Evolutionary conservation across 2,113 vertebrate genomes (phyloP).

Genomic region (Otus sunia): DNA sequence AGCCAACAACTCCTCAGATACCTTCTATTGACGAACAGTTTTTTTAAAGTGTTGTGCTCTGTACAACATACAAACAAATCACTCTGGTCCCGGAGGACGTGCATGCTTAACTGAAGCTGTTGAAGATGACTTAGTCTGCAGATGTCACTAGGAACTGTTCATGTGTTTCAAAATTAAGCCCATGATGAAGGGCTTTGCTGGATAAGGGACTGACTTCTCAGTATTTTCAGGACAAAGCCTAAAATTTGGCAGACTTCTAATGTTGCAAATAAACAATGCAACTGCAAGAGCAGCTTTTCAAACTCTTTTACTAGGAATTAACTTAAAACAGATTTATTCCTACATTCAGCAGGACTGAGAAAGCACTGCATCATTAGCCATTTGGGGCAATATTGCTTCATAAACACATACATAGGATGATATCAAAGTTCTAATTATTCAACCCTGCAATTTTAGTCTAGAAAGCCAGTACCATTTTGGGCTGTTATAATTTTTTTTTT

Average conservation of each 20-base stretch:
- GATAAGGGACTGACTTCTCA: not conserved
- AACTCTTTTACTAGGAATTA: not conserved
- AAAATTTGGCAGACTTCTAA: not conserved
- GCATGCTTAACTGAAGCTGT: not conserved
- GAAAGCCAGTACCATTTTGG: not conserved
- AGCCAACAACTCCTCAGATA: not conserved
- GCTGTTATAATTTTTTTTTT: not conserved
- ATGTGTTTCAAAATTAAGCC: not conserved
- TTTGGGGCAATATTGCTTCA: not conserved
- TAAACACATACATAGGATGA: not conserved
- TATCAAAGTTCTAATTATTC: not conserved
- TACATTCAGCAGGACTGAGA: not conserved
- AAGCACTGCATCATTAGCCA: not conserved
- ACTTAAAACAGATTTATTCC: not conserved
- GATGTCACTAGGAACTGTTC: not conserved
- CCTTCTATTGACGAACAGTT: accelerated
- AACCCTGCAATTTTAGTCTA: not conserved
- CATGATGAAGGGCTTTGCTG: not conserved
- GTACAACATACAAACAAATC: not conserved
- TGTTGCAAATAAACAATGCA: not conserved
- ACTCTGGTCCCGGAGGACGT: not conserved
- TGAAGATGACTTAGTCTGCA: not conserved
- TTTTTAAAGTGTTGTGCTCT: not conserved
- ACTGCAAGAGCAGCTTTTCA: not conserved
- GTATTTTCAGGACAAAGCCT: not conserved